These are phyloP conservation scores for Calephelis nemesis DNA, from an alignment of 1,140 invertebrate genomes.

Conservation along the genomic window DNA sequence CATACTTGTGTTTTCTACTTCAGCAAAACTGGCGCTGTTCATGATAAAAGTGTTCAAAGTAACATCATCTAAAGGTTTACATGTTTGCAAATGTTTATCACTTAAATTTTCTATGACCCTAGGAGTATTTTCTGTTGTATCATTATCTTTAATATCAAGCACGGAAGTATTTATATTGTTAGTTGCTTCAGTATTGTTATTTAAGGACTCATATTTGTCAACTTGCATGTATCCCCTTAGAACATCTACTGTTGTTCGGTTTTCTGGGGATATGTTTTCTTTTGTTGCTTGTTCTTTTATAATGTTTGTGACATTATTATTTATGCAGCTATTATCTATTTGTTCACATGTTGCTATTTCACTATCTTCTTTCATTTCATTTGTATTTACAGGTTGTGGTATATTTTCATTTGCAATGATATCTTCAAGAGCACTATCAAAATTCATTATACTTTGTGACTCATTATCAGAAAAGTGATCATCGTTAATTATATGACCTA, in stretches of 20 bases:
- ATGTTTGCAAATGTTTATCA: constrained; percentile 1
- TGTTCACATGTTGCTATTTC: background rate
- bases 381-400: background rate
- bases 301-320: background rate
- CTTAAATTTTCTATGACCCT: background rate
- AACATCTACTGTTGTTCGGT: background rate
- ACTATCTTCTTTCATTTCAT: constrained; percentile 9
- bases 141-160: background rate
- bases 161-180: background rate
- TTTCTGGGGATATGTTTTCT: background rate
- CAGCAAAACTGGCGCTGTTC: background rate
- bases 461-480: constrained; percentile 15
- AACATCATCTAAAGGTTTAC: background rate
- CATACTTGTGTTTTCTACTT: too few species aligned
- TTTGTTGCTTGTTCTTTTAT: background rate
- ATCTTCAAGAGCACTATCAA: constrained; percentile 27
- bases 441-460: constrained; percentile 18
- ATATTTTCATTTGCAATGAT: constrained; percentile 31
- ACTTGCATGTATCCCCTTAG: background rate
- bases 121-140: background rate
- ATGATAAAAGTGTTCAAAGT: background rate
- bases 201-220: background rate
- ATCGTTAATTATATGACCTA: constrained; percentile 20
- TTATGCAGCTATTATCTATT: background rate
- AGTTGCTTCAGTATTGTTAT: background rate